Percentiles rank a stretch among this genome's conserved stretches.
Conservation (phyloP, 2,888 invertebrate species). For the Archaeoteleia sp. region DNA sequence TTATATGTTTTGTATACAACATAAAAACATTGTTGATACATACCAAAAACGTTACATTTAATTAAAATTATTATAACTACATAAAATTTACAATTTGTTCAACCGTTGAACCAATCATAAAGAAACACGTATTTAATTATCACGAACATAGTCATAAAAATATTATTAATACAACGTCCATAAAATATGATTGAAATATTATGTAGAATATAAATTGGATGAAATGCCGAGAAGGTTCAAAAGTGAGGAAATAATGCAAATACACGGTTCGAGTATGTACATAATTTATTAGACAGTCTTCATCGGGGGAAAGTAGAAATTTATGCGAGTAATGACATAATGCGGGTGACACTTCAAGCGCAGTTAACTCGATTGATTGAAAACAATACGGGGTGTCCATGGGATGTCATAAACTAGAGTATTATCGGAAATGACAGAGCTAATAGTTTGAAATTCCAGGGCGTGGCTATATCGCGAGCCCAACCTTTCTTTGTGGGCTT, state of each 20-base stretch:
- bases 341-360: slow-evolving; percentile 29
- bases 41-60: too few relatives aligned
- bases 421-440: slow-evolving; percentile 52
- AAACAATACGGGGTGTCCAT: slow-evolving; percentile 27
- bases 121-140: too few relatives aligned
- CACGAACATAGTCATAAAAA: too few relatives aligned
- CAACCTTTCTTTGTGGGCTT: slow-evolving; percentile 50
- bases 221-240: background rate
- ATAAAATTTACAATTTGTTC: too few relatives aligned
- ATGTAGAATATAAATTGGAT: too few relatives aligned
- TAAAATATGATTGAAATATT: too few relatives aligned
- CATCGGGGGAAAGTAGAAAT: slow-evolving; percentile 4
- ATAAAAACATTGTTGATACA: too few relatives aligned
- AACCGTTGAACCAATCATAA: too few relatives aligned
- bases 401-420: slow-evolving; percentile 34
- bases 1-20: too few relatives aligned
- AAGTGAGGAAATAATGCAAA: slow-evolving; percentile 6
- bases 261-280: background rate
- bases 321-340: slow-evolving; percentile 9
- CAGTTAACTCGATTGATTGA: slow-evolving; percentile 33
- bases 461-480: slow-evolving; percentile 63
- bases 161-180: too few relatives aligned
- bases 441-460: slow-evolving; percentile 69
- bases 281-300: slow-evolving; percentile 15
- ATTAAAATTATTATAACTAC: too few relatives aligned